Evolutionary conservation across 2,113 vertebrate species (phyloP).

Genomic region (Pseudopodoces humilis): DNA sequence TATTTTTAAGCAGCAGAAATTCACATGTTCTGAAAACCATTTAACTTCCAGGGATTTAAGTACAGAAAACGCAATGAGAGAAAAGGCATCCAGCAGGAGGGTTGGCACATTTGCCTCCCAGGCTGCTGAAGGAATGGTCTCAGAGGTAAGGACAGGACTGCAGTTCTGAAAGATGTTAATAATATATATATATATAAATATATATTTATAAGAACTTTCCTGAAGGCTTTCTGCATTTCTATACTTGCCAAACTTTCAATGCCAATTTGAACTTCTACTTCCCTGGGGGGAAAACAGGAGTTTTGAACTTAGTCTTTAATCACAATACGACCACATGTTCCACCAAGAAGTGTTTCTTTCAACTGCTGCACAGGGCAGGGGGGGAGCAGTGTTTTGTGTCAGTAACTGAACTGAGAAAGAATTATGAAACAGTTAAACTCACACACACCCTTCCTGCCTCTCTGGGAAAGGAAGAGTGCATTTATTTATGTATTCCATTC

Average conservation of each 20-base stretch:
- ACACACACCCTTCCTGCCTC: constrained; percentile 58
- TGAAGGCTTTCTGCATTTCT: not conserved
- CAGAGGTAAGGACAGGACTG: not conserved
- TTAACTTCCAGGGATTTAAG: not conserved
- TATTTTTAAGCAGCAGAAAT: constrained; percentile 4
- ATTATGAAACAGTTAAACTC: constrained; percentile 36
- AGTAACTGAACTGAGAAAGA: not conserved
- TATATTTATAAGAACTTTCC: not conserved
- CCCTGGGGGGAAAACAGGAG: not conserved
- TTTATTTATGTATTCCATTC: constrained; percentile 54
- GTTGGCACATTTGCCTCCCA: not conserved
- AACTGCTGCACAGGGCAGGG: not conserved
- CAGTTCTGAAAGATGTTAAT: not conserved
- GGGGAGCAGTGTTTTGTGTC: not conserved
- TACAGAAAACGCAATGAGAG: not conserved
- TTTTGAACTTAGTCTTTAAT: not conserved
- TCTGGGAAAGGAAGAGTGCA: constrained; percentile 57
- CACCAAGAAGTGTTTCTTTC: not conserved
- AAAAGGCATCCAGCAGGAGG: not conserved
- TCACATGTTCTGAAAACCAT: not conserved
- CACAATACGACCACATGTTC: not conserved
- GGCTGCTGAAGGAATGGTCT: not conserved
- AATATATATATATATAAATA: not conserved
- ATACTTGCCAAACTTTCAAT: not conserved
- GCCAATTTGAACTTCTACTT: not conserved